Conservation (phyloP, 2,888 invertebrate genomes). For the Eristalis arbustorum region DNA sequence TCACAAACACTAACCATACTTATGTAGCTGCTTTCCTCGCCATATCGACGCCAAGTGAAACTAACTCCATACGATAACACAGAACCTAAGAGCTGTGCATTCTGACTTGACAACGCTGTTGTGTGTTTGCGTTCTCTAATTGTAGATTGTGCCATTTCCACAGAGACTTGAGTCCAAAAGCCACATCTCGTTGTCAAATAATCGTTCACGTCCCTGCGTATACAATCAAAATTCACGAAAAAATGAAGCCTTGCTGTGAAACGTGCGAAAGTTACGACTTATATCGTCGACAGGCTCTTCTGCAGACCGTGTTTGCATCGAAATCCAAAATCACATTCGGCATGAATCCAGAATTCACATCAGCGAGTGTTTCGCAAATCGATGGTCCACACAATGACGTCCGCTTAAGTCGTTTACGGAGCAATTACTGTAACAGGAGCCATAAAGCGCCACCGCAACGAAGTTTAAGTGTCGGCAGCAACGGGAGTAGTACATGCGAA, state of each 20-base stretch:
- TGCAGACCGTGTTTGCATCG: slow-evolving; percentile 24
- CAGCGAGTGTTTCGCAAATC: slow-evolving; percentile 1
- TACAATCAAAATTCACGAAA: background rate
- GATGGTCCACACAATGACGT: slow-evolving; percentile 30
- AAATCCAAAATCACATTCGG: slow-evolving; percentile 48
- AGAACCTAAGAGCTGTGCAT: background rate
- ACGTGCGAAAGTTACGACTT: slow-evolving; percentile 45
- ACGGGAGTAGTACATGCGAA: slow-evolving; percentile 78
- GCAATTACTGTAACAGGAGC: slow-evolving; percentile 73
- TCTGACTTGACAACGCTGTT: slow-evolving; percentile 7
- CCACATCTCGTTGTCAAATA: background rate
- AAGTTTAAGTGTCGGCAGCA: slow-evolving; percentile 78
- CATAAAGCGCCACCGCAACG: slow-evolving; percentile 68
- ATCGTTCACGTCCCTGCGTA: background rate
- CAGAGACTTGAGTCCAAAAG: slow-evolving; percentile 15
- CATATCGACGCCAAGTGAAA: slow-evolving; percentile 1
- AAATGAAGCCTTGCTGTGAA: slow-evolving; percentile 58
- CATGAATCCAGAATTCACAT: slow-evolving; percentile 28
- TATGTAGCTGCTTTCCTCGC: slow-evolving; percentile 9
- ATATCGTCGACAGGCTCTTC: slow-evolving; percentile 21
- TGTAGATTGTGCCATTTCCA: slow-evolving; percentile 48
- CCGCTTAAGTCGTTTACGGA: slow-evolving; percentile 70
- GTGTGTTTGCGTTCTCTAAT: slow-evolving; percentile 39
- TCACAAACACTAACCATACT: background rate
- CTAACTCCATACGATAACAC: background rate